Evolutionary conservation across 2,888 invertebrate genomes (phyloP), one percentile per base, ranked within the genome.

Genomic region (Patella pellucida): DNA sequence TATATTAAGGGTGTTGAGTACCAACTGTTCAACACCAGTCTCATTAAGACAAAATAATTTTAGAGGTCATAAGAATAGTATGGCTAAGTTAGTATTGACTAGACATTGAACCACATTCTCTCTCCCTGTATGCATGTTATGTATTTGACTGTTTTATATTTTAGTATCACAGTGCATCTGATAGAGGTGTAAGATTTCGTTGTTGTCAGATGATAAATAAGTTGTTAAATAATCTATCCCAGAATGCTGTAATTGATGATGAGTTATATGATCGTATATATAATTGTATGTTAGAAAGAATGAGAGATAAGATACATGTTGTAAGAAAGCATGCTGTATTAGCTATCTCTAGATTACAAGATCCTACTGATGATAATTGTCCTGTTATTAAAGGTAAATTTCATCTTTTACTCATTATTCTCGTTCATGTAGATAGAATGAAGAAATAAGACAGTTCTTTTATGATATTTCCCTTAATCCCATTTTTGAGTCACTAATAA

Each of bases 311-410:
- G 12, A 94, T 95, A 69, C 93, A 95, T 0, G 93, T 94, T 72
- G 95, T 97, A 3, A 93, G 97, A 27, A 94, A 94, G 54, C 94
- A 96, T 84, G 96, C 96, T 0, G 94, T 96, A 0, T 90, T 94
- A 51, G 95, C 96, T 0, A 91, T 97, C 67, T 94, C 95, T 75
- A 93, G 96, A 5, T 92, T 97, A 0, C 97, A 97, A 90, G 94
- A 95, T 84, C 96, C 96, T 0, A 92, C 92, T 71, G 94, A 95
- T 86, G 93, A 93, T 0, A 93, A 94, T 52, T 96, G 97, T 89
- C 94, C 93, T 1, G 94, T 97, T 0, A 94, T 96, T 0, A 93
- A 94, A 82, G 91, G 92, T 92, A 78, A 52, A 31, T 31, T 41
- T 41, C 41, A 41, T 41, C 41, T 41, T 41, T 41, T 9, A 41